Percentiles rank a stretch among this genome's conserved stretches.
Conservation (phyloP, 2,888 invertebrate species). For the Thymelicus lineola region DNA sequence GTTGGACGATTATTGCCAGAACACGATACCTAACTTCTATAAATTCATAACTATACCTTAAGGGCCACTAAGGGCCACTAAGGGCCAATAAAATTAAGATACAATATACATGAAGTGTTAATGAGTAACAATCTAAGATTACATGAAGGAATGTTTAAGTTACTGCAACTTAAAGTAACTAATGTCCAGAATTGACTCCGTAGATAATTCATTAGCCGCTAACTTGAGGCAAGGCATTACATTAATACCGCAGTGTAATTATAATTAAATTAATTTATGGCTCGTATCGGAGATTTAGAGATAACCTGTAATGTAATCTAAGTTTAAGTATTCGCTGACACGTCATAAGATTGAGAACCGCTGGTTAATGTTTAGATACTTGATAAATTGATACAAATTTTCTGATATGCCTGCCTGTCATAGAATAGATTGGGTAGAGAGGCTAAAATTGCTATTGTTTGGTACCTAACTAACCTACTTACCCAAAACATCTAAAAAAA, state of each 20-base stretch:
- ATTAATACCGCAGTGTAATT: slow-evolving; percentile 27
- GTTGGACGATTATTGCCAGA: neutral
- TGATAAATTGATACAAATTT: slow-evolving; percentile 16
- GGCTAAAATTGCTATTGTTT: neutral
- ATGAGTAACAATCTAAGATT: neutral
- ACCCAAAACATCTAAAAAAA: neutral
- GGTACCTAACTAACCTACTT: neutral
- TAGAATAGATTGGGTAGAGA: neutral
- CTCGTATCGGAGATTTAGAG: slow-evolving; percentile 29
- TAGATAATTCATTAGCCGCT: slow-evolving; percentile 29
- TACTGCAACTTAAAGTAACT: neutral
- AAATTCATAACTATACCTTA: neutral
- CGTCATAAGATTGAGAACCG: slow-evolving; percentile 18
- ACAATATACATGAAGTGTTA: neutral
- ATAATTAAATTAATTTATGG: slow-evolving; percentile 33
- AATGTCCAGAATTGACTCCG: slow-evolving; percentile 9
- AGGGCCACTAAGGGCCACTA: too few species aligned
- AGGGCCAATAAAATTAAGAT: neutral
- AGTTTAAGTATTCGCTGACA: slow-evolving; percentile 19
- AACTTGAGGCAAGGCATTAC: slow-evolving; percentile 25
- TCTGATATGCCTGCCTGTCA: slow-evolving; percentile 7
- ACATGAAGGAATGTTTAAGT: neutral
- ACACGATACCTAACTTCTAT: neutral
- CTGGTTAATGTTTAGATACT: slow-evolving; percentile 6
- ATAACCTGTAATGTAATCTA: slow-evolving; percentile 22